phyloP scores from a whole-genome alignment of 2,888 invertebrate species.

The Tetanocera ferruginea region DNA sequence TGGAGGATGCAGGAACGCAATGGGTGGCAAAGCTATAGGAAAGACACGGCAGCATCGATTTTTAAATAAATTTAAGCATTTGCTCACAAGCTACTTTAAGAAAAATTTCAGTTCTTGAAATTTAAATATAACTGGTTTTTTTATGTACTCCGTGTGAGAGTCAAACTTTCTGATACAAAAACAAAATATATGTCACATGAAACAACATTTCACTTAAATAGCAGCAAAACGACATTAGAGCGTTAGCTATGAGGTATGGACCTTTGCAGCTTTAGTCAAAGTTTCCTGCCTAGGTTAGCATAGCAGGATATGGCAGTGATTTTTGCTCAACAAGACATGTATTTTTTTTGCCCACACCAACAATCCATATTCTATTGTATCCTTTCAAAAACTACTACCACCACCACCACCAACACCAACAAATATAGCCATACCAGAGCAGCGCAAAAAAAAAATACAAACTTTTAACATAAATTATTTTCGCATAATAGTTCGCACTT shows the following conservation, averaged over 20 bases:
- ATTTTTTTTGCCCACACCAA: no score
- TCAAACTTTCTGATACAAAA: no score
- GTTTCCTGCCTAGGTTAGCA: background rate
- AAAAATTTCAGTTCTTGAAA: background rate
- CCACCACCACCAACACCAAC: background rate
- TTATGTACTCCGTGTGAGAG: no score
- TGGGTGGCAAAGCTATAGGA: background rate
- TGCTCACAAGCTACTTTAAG: background rate
- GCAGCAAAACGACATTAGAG: no score
- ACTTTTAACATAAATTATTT: slow-evolving; percentile 52
- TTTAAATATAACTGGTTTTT: no score
- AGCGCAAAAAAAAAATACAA: slow-evolving; percentile 21
- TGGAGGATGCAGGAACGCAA: background rate
- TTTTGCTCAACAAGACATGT: no score
- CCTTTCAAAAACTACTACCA: background rate
- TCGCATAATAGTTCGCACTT: slow-evolving; percentile 52
- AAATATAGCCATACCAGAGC: background rate
- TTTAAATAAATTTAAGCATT: no score
- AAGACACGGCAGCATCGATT: background rate
- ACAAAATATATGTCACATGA: no score
- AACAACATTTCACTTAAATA: no score
- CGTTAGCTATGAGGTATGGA: background rate
- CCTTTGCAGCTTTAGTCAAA: background rate
- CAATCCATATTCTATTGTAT: no score
- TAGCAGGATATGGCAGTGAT: background rate